Evolutionary conservation across 2,113 vertebrate species (phyloP), one percentile per base, ranked within the genome.

Genomic region (Platysteira castanea): DNA sequence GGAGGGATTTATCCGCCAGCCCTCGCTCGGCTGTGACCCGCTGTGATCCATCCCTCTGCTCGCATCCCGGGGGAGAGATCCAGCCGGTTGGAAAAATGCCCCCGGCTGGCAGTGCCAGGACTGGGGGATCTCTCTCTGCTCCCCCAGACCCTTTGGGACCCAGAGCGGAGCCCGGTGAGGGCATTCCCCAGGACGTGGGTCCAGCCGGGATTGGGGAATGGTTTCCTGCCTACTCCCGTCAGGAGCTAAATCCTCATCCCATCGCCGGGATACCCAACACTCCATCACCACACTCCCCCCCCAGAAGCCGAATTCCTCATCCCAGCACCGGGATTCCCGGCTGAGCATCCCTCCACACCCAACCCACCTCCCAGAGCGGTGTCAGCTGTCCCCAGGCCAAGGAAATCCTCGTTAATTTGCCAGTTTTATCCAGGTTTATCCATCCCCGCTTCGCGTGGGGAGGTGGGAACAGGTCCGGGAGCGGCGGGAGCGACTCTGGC

Each of bases 371-470:
- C 33, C 44, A 8, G 52, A 7, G 17, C 2, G 0, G 20, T 1
- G 50, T 13, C 77, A 52, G 47, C 42, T 9, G 53, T 8, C 20
- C n/a, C 4, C 2, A 33, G 21, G 42, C 24, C 30, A 2, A 28
- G 33, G 26, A 31, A 92, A 70, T 49, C 52, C 69, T 63, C 8
- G 0, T 30, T 37, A 9, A 82, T 75, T 64, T 27, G 1, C 64
- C 42, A 14, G 15, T 17, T 70, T 91, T 65, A 18, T 24, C 31
- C 37, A 5, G 50, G 42, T 67, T 87, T 52, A 6, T n/a, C 31
- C n/a, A 8, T 35, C 57, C 17, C 17, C 7, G 13, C 31, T 1
- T 15, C 0, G 1, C 1, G 0, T 0, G 6, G 30, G 44, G 22
- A 77, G 52, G 63, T 4, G 68, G 64, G 39, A 59, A 20, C 5